These are phyloP conservation scores for Dicranocentrus wangi DNA, from an alignment of 2,888 invertebrate genomes.

Conservation along the genomic window DNA sequence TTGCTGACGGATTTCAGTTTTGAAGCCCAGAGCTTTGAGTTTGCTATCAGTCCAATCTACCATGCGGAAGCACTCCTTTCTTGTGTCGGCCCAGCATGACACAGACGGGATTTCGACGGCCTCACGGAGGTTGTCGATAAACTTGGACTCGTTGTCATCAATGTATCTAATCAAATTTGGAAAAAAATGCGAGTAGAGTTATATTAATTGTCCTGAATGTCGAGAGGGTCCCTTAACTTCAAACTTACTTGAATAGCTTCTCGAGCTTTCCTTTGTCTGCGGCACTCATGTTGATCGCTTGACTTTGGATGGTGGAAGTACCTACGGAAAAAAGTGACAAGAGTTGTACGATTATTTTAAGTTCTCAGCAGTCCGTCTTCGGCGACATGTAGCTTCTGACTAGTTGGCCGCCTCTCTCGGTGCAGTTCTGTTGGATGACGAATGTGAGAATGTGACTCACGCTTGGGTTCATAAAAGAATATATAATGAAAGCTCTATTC, in stretches of 20 bases:
- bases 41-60: constrained; percentile 85
- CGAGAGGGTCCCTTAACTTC: too few relatives aligned
- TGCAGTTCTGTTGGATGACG: neutral
- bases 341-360: too few relatives aligned
- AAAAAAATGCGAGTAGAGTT: neutral
- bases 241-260: neutral
- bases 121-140: constrained; percentile 85
- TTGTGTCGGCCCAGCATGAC: constrained; percentile 90
- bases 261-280: neutral
- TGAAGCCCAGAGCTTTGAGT: constrained; percentile 82
- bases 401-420: too few relatives aligned
- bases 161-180: constrained; percentile 77
- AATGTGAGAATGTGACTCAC: neutral
- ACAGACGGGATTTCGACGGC: constrained; percentile 95
- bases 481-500: too few relatives aligned
- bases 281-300: neutral
- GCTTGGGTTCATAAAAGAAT: too few relatives aligned
- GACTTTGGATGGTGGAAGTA: neutral
- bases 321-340: too few relatives aligned
- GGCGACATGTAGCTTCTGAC: too few relatives aligned
- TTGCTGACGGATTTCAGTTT: constrained; percentile 83
- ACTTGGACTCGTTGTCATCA: constrained; percentile 84
- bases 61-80: constrained; percentile 89
- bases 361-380: too few relatives aligned
- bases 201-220: neutral